Percentiles rank a stretch among this genome's conserved stretches.
phyloP scores from a whole-genome alignment of 1,140 invertebrate genomes.

The Cydia fagiglandana region DNA sequence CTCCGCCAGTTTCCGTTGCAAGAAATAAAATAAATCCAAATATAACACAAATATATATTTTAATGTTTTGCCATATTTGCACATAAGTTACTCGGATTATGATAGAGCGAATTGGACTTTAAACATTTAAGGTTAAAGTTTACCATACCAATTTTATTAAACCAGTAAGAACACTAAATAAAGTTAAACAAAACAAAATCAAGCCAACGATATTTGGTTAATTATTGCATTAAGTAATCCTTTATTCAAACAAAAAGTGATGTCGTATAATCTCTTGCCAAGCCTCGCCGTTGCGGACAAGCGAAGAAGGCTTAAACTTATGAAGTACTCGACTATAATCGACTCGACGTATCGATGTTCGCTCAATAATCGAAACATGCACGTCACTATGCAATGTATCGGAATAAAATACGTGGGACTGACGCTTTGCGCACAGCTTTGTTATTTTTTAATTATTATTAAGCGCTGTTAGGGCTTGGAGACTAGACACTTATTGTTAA shows the following conservation, averaged over 20 bases:
- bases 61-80: too few relatives aligned
- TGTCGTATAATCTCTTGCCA: constrained; percentile 42
- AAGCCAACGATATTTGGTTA: background rate
- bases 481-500: too few relatives aligned
- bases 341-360: constrained; percentile 55
- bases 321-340: constrained; percentile 55
- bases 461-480: too few relatives aligned
- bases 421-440: background rate
- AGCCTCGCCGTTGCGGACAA: constrained; percentile 38
- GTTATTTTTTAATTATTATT: background rate
- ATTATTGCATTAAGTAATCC: constrained; percentile 40
- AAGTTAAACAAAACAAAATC: background rate
- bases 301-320: constrained; percentile 32
- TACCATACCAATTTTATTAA: background rate
- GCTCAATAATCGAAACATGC: constrained; percentile 63
- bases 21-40: too few relatives aligned
- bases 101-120: too few relatives aligned
- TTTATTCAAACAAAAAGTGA: constrained; percentile 49
- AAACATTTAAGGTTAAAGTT: background rate
- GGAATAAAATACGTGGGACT: constrained; percentile 20
- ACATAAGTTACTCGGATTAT: too few relatives aligned
- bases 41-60: too few relatives aligned
- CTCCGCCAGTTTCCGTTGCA: too few relatives aligned
- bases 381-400: constrained; percentile 34
- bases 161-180: background rate